These are phyloP conservation scores for Eulithis prunata DNA, from an alignment of 2,888 invertebrate species.

Conservation along the genomic window DNA sequence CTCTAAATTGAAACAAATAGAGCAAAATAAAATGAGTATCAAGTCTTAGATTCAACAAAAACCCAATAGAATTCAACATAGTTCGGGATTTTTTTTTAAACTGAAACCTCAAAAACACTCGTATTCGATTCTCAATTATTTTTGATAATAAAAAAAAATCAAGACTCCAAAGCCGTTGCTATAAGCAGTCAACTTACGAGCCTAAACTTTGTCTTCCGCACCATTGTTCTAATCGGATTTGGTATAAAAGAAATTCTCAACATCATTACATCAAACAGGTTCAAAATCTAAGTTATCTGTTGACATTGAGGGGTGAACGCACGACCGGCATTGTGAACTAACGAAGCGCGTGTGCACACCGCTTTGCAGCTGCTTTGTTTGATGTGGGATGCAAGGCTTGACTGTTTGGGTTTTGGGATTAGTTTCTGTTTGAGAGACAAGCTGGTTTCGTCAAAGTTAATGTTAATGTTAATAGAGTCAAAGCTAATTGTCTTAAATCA, in stretches of 20 bases:
- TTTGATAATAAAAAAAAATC: too few species aligned
- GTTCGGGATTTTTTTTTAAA: too few species aligned
- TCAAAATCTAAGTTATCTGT: slow-evolving; percentile 21
- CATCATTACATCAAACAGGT: slow-evolving; percentile 13
- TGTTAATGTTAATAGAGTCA: too few species aligned
- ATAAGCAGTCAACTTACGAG: background rate
- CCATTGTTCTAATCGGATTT: background rate
- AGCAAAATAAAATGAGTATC: too few species aligned
- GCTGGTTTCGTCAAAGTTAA: background rate
- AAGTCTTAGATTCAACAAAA: too few species aligned
- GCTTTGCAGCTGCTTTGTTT: slow-evolving; percentile 25
- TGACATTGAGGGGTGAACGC: slow-evolving; percentile 38
- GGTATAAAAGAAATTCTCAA: background rate
- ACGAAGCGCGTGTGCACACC: slow-evolving; percentile 36
- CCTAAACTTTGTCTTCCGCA: background rate
- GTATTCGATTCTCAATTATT: too few species aligned
- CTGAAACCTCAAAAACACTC: too few species aligned
- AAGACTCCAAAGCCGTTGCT: background rate
- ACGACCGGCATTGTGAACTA: slow-evolving; percentile 32
- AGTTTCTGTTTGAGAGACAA: slow-evolving; percentile 6
- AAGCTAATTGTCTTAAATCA: too few species aligned
- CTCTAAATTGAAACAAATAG: too few species aligned
- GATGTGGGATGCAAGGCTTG: slow-evolving; percentile 16
- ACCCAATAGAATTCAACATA: too few species aligned
- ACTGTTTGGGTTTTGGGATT: slow-evolving; percentile 15